Base-by-base conservation (phyloP, 2,113 vertebrate genomes). In the Anolis sagrei region DNA sequence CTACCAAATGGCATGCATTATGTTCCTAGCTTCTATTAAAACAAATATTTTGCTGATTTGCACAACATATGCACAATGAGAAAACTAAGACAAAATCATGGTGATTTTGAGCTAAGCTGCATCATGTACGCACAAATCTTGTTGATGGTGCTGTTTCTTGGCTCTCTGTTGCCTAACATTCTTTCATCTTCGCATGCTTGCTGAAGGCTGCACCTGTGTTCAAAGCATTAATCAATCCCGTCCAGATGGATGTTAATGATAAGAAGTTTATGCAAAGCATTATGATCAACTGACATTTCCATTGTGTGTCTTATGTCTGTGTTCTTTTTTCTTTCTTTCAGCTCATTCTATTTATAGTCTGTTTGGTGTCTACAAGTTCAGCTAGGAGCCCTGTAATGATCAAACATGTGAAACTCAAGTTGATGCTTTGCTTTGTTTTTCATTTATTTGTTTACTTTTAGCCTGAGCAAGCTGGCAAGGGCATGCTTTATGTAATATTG, bases 171-270 rank as follows among this genome's bases (percentile, higher is more conserved):
- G 83, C 51, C 88, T 86, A 88, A 83, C 61, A 84, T 77, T 79
- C 89, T 95, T 94, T 93, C 91, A 93, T 93, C 93, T 93, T 91
- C 75, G 18, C 79, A 86, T 93, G 87, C 87, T 82, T 90, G 58
- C 84, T 92, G 92, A 91, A 84, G 74, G n/a, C 82, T 76, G n/a
- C 61, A 76, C 39, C 6, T 93, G 85, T 89, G 89, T 77, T 87
- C 34, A 79, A 86, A 93, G 86, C 91, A 85, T 92, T 93, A 93
- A 93, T 95, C 91, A 92, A 91, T 84, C 87, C 85, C 89, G 87
- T 90, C 92, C 93, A 93, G 93, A 94, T 93, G 92, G 94, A 92
- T 93, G 89, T 81, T 93, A 92, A 93, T 92, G 91, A 95, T 91
- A 83, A 89, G 93, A 85, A 84, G 76, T 54, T 90, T 92, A 81